Conservation (phyloP, 2,888 invertebrate species). For the Eremobia ochroleuca region DNA sequence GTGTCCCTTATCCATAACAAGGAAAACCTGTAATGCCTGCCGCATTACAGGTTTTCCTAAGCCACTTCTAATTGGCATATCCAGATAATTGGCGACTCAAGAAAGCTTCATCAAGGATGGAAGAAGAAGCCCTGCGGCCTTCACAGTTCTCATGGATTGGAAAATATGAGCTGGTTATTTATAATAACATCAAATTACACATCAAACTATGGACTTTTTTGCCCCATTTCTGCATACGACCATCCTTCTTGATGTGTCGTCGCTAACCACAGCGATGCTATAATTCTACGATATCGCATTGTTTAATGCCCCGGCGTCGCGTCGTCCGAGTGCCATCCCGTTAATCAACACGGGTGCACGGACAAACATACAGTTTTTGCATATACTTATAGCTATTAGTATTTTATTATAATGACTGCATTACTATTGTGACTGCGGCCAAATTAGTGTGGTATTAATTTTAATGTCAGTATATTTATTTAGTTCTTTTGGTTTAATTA, state of each 20-base stretch:
- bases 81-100: not conserved
- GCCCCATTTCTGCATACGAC: slow-evolving; percentile 52
- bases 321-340: slow-evolving; percentile 64
- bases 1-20: not conserved
- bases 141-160: no score
- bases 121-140: not conserved
- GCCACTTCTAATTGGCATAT: no score
- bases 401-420: slow-evolving; percentile 57
- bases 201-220: not conserved
- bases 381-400: slow-evolving; percentile 49
- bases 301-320: slow-evolving; percentile 71
- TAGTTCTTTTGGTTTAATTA: not conserved
- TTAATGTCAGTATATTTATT: not conserved
- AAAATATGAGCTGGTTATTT: not conserved
- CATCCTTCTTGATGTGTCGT: slow-evolving; percentile 69
- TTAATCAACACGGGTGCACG: slow-evolving; percentile 72
- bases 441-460: slow-evolving; percentile 23
- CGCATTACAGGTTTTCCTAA: no score
- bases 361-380: slow-evolving; percentile 52
- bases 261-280: slow-evolving; percentile 71
- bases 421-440: slow-evolving; percentile 39
- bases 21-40: no score
- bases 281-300: slow-evolving; percentile 78
- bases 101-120: not conserved
- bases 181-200: not conserved